phyloP scores from a whole-genome alignment of 2,888 invertebrate species.

The Xestia sexstrigata region DNA sequence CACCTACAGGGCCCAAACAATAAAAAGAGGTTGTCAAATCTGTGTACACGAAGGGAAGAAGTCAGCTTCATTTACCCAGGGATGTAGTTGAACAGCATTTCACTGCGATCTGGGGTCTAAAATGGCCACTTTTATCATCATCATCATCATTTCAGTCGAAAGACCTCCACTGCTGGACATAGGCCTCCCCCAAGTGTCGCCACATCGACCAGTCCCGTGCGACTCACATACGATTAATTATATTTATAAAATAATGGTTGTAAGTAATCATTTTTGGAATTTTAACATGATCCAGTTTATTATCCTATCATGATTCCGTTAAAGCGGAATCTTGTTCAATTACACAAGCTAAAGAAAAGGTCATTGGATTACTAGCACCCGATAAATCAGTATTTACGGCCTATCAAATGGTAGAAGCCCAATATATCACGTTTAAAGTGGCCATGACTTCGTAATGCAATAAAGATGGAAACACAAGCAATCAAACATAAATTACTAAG shows the following conservation, averaged over 20 bases:
- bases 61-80: neutral
- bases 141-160: no score
- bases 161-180: no score
- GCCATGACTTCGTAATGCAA: slow-evolving; percentile 24
- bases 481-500: slow-evolving; percentile 38
- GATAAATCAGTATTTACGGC: slow-evolving; percentile 58
- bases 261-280: no score
- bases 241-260: no score
- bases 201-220: no score
- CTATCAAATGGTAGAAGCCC: slow-evolving; percentile 49
- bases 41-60: neutral
- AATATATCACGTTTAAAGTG: slow-evolving; percentile 55
- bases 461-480: slow-evolving; percentile 37
- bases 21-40: neutral
- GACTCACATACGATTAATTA: no score
- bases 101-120: neutral
- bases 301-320: no score
- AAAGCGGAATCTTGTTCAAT: neutral
- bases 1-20: neutral
- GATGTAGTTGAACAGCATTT: neutral
- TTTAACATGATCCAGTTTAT: no score
- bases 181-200: no score
- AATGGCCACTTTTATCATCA: no score
- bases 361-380: slow-evolving; percentile 29
- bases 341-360: slow-evolving; percentile 26